Evolutionary conservation across 2,797 vertebrate species (phyloP).

Genomic region (Phrynocephalus vlangalii): DNA sequence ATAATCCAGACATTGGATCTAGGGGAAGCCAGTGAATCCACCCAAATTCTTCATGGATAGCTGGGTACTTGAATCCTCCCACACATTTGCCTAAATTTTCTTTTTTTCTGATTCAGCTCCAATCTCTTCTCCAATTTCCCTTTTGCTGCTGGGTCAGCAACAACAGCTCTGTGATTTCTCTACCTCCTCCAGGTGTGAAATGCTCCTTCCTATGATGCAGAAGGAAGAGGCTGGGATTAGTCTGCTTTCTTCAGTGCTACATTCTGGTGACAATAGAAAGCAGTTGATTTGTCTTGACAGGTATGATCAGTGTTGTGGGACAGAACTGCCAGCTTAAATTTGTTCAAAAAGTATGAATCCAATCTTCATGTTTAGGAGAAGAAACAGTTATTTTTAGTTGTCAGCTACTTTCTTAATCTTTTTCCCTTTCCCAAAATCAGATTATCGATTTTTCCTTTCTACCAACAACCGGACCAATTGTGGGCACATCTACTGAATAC

Average conservation of each 20-base stretch:
- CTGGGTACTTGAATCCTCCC: background rate
- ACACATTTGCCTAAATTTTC: slow-evolving; percentile 35
- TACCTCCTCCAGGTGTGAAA: slow-evolving; percentile 45
- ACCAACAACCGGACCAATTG: background rate
- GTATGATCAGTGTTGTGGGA: background rate
- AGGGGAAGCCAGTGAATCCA: background rate
- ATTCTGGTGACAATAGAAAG: background rate
- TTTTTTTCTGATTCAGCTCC: slow-evolving; percentile 28
- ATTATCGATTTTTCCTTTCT: background rate
- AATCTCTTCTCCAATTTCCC: background rate
- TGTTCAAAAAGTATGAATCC: slow-evolving; percentile 3
- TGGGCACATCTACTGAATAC: background rate
- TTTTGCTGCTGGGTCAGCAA: slow-evolving; percentile 59
- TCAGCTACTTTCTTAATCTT: background rate
- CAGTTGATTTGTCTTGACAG: slow-evolving; percentile 36
- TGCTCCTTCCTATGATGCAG: slow-evolving; percentile 43
- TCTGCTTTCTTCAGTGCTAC: background rate
- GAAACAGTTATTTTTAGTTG: slow-evolving; percentile 3
- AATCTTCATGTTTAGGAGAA: slow-evolving; percentile 1
- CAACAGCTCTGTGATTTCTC: slow-evolving; percentile 53
- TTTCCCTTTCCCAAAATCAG: too few species aligned
- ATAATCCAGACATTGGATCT: background rate
- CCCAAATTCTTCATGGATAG: background rate
- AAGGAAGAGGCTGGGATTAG: slow-evolving; percentile 54
- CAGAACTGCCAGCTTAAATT: slow-evolving; percentile 36